Percentiles rank a stretch among this genome's conserved stretches.
phyloP scores from a whole-genome alignment of 2,888 invertebrate species.

The Gastrophysa polygoni region DNA sequence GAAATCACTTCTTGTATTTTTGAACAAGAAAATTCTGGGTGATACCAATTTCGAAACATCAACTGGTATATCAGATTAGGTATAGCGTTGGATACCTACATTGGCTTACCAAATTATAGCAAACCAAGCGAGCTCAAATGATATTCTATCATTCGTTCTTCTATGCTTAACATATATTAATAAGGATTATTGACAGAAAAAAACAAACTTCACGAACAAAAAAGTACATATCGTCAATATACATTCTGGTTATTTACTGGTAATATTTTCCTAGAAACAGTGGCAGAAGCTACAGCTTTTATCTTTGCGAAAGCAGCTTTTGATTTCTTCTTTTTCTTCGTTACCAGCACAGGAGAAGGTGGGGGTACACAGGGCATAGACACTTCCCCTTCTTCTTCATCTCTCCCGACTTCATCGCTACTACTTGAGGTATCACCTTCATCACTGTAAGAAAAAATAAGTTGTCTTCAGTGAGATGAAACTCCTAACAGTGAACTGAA shows the following conservation, averaged over 20 bases:
- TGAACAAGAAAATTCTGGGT: too few relatives aligned
- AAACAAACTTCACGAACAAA: neutral
- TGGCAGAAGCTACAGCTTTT: constrained; percentile 43
- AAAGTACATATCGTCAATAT: neutral
- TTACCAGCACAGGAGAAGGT: constrained; percentile 68
- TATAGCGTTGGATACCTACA: too few relatives aligned
- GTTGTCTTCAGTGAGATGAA: neutral
- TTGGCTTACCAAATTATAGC: too few relatives aligned
- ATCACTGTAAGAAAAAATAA: constrained; percentile 63
- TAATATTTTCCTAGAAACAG: constrained; percentile 62
- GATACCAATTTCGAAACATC: too few relatives aligned
- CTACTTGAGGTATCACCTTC: constrained; percentile 78
- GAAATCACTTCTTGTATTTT: too few relatives aligned
- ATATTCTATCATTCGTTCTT: too few relatives aligned
- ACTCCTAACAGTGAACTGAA: neutral
- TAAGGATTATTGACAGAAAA: neutral
- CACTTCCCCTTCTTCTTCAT: constrained; percentile 45
- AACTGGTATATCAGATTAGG: too few relatives aligned
- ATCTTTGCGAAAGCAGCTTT: constrained; percentile 42
- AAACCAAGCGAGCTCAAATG: too few relatives aligned
- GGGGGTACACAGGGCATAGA: constrained; percentile 66
- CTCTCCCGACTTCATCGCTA: constrained; percentile 63
- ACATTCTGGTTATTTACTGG: constrained; percentile 58
- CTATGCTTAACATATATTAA: too few relatives aligned
- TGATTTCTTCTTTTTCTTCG: constrained; percentile 43